Evolutionary conservation across 1,140 invertebrate species (phyloP).

Genomic region (Drosophila sechellia): DNA sequence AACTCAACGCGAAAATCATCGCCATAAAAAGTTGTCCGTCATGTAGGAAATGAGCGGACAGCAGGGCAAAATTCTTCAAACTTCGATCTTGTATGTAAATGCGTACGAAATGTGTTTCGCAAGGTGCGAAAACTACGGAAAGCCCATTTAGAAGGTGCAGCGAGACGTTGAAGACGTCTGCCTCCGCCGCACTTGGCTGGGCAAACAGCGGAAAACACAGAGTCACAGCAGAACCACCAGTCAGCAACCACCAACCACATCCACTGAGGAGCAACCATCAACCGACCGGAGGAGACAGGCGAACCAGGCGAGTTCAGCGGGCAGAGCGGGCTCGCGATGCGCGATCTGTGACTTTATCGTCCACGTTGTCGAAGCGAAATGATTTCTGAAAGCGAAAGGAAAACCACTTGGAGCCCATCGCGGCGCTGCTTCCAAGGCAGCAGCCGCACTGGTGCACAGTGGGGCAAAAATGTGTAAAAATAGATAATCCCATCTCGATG

Average conservation of each 20-base stretch:
- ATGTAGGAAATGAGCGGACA: constrained; percentile 69
- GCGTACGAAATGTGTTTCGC: constrained; percentile 77
- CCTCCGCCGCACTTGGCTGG: constrained; percentile 69
- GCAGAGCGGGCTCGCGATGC: constrained; percentile 67
- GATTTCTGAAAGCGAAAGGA: constrained; percentile 84
- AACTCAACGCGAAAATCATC: constrained; percentile 57
- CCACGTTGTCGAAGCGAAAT: constrained; percentile 84
- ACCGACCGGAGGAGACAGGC: constrained; percentile 69
- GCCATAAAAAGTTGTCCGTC: constrained; percentile 72
- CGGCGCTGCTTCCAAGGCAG: constrained; percentile 34
- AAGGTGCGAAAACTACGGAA: constrained; percentile 80
- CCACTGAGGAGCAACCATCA: constrained; percentile 46
- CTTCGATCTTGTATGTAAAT: constrained; percentile 69
- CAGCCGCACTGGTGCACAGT: constrained; percentile 22
- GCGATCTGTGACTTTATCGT: constrained; percentile 84
- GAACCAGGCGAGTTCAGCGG: constrained; percentile 53
- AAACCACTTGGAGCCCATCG: constrained; percentile 82
- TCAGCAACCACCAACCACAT: constrained; percentile 22
- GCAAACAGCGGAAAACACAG: constrained; percentile 59
- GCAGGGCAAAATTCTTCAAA: constrained; percentile 45
- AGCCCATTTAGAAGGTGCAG: constrained; percentile 82
- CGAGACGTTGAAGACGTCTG: constrained; percentile 74
- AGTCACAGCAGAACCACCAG: constrained; percentile 41
- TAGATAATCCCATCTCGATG: no score
- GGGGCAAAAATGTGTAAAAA: neutral